These are phyloP conservation scores for Pagrus major DNA, from an alignment of 2,113 vertebrate species.

Conservation along the genomic window DNA sequence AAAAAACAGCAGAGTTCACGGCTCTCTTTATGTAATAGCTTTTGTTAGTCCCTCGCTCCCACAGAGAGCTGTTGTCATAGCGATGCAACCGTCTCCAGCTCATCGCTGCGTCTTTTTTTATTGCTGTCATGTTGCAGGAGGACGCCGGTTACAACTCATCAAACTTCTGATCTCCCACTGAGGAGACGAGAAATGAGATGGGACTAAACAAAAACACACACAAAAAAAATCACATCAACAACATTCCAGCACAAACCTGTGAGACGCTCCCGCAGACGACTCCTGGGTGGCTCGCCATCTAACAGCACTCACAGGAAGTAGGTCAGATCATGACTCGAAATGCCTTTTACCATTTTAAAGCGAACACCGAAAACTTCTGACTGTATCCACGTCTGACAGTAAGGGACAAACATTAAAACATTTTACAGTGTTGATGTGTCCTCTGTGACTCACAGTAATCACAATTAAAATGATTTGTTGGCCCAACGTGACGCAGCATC, in stretches of 20 bases:
- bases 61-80: constrained; percentile 52
- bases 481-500: too few species aligned
- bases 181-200: background rate
- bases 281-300: too few species aligned
- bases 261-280: too few species aligned
- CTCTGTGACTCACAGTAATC: background rate
- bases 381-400: too few species aligned
- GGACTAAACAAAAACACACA: background rate
- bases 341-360: too few species aligned
- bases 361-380: too few species aligned
- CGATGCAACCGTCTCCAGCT: constrained; percentile 12
- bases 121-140: constrained; percentile 1
- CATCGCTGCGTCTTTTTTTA: constrained; percentile 9
- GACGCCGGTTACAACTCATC: background rate
- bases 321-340: too few species aligned
- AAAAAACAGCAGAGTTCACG: constrained; percentile 15
- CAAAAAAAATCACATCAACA: too few species aligned
- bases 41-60: constrained; percentile 3
- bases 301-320: too few species aligned
- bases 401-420: too few species aligned
- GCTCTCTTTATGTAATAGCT: constrained; percentile 13
- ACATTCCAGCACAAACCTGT: too few species aligned
- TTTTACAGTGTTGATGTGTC: background rate
- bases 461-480: background rate
- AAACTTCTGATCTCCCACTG: background rate